Evolutionary conservation across 2,888 invertebrate species (phyloP), one percentile per base, ranked within the genome.

Genomic region (Brachypterus glaber): DNA sequence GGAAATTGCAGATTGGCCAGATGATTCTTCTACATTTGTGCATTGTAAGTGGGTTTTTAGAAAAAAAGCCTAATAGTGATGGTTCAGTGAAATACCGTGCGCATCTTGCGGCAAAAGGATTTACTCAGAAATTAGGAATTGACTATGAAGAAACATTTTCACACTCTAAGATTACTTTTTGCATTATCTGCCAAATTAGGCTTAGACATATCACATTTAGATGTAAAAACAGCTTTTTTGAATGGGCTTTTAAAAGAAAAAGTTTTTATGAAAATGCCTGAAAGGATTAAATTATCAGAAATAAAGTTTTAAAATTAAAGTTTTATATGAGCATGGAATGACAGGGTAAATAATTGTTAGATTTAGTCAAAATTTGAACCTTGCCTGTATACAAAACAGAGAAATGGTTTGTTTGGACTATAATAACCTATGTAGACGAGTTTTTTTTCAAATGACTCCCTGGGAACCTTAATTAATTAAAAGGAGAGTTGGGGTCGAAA

Each of bases 341-440:
- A 44, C n/a, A 30, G 15, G 31, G 36, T 44, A 17, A 35, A 41
- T 39, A 24, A 26, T 8, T 41, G 32, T 33, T 38, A 24, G n/a
- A 18, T 25, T 34, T 41, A 27, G 30, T 44, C 44, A 27, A 41
- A 36, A 25, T 37, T 41, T 17, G 41, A 41, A 31, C 39, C 41
- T 31, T 44, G 41, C 35, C 30, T 44, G 11, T 44, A 30, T 13
- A 31, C 24, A 17, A 25, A 44, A 13, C 18, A 37, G 25, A 30
- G 34, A 17, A 26, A 25, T 15, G 37, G 37, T 14, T 32, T 39
- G 13, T 34, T 44, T 15, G 34, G 36, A 11, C 13, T 41, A 2
- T 41, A 16, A 15, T 41, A 17, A 34, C 33, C 12, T 27, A 41
- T 30, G 34, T 27, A 34, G 30, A 37, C 31, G n/a, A n/a, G n/a